Evolutionary conservation across 2,888 invertebrate species (phyloP).

Genomic region (Hydroisotoma schaefferi): DNA sequence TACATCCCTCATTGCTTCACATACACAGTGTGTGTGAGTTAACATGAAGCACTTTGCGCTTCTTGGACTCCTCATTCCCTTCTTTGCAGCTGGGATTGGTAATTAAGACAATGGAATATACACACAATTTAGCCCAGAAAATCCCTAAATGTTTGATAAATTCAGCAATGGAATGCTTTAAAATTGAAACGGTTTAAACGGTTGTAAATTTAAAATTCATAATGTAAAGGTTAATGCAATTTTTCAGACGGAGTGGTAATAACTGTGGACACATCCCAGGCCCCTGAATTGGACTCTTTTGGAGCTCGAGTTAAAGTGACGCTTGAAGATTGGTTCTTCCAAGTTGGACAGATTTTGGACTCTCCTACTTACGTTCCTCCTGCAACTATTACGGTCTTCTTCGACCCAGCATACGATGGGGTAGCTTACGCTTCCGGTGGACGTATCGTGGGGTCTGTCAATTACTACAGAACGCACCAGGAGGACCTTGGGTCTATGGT

Average conservation of each 20-base stretch:
- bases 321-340: conserved; percentile 36
- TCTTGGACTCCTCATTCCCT: too few species aligned
- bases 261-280: conserved; percentile 25
- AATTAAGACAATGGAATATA: too few species aligned
- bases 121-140: too few species aligned
- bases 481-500: conserved; percentile 40
- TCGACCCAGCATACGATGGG: conserved; percentile 43
- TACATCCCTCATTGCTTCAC: too few species aligned
- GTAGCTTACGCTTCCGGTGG: conserved; percentile 36
- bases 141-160: too few species aligned
- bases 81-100: too few species aligned
- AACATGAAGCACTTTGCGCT: too few species aligned
- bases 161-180: too few species aligned
- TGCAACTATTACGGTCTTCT: conserved; percentile 26
- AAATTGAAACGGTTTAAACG: too few species aligned
- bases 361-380: conserved; percentile 27
- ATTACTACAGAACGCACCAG: conserved; percentile 28
- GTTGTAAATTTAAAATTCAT: too few species aligned
- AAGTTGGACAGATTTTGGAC: conserved; percentile 15
- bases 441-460: conserved; percentile 24
- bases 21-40: too few species aligned
- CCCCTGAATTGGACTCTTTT: conserved; percentile 33
- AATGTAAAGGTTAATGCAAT: too few species aligned
- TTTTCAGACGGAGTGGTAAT: conserved; percentile 19
- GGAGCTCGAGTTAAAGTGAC: conserved; percentile 26